A percentile compares a stretch with the other conserved stretches of the same genome.
Conservation (phyloP, 2,113 vertebrate species). For the Regulus satrapa region DNA sequence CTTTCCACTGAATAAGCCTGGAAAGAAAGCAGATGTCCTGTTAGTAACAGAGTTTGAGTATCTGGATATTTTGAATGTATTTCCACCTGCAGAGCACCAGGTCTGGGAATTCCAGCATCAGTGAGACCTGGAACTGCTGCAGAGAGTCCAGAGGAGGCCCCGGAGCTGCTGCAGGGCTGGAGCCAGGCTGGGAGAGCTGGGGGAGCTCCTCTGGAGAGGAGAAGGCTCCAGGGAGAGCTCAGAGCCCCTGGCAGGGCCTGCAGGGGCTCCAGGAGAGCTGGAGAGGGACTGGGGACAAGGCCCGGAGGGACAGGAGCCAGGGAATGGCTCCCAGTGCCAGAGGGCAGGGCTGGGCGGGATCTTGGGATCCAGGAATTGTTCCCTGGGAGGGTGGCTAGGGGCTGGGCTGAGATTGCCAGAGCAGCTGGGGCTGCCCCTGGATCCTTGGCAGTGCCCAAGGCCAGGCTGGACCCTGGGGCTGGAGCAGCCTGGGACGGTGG, state of each 20-base stretch:
- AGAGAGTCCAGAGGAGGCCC: rapidly evolving
- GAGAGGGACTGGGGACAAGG: background rate
- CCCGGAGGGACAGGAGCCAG: background rate
- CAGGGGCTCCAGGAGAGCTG: background rate
- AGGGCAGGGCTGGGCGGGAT: background rate
- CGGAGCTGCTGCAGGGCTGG: background rate
- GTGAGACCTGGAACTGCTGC: background rate
- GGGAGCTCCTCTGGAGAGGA: background rate
- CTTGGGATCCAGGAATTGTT: background rate
- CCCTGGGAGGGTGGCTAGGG: background rate
- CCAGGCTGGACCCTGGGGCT: background rate
- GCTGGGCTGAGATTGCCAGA: background rate
- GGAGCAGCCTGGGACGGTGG: background rate
- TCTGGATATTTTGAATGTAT: background rate
- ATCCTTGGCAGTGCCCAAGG: background rate
- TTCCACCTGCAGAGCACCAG: background rate
- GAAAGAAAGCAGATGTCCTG: background rate
- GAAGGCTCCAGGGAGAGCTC: background rate
- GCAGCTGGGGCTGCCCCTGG: background rate
- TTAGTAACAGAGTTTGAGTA: background rate
- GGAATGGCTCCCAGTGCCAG: background rate
- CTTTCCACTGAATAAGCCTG: background rate
- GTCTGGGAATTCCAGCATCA: background rate
- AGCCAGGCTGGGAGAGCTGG: background rate
- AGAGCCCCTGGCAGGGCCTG: background rate